These are phyloP conservation scores for Hephaestus fuliginosus DNA, from an alignment of 2,797 vertebrate genomes.

Conservation along the genomic window DNA sequence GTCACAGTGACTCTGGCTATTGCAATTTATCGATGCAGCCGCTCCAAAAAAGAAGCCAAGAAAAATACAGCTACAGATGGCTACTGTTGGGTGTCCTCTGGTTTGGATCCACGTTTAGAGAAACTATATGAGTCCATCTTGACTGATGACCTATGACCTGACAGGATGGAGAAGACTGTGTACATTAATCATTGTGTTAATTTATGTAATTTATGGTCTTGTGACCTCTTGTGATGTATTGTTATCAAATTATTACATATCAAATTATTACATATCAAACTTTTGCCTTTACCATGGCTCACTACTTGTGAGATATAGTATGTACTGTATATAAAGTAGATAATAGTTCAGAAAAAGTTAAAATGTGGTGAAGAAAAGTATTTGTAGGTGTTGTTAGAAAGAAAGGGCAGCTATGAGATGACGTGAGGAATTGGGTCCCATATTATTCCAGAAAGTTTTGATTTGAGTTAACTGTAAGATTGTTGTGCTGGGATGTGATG, in stretches of 20 bases:
- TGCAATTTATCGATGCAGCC: conserved; percentile 73
- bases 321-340: neutral
- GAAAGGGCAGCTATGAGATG: neutral
- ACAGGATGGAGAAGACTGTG: neutral
- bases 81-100: conserved; percentile 87
- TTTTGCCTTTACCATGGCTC: neutral
- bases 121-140: conserved; percentile 77
- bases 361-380: neutral
- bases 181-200: conserved; percentile 4
- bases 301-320: neutral
- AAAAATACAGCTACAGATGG: conserved; percentile 78
- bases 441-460: neutral
- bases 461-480: neutral
- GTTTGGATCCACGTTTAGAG: conserved; percentile 78
- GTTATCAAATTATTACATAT: conserved; percentile 4
- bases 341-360: no score
- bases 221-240: neutral
- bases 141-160: conserved; percentile 78
- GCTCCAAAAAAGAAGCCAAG: conserved; percentile 74
- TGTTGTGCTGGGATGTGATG: neutral
- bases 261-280: conserved; percentile 32
- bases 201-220: conserved; percentile 65
- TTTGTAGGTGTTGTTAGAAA: neutral
- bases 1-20: conserved; percentile 72
- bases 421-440: neutral